Evolutionary conservation across 2,797 vertebrate genomes (phyloP), one percentile per base, ranked within the genome.

Genomic region (Acipenser transmontanus): DNA sequence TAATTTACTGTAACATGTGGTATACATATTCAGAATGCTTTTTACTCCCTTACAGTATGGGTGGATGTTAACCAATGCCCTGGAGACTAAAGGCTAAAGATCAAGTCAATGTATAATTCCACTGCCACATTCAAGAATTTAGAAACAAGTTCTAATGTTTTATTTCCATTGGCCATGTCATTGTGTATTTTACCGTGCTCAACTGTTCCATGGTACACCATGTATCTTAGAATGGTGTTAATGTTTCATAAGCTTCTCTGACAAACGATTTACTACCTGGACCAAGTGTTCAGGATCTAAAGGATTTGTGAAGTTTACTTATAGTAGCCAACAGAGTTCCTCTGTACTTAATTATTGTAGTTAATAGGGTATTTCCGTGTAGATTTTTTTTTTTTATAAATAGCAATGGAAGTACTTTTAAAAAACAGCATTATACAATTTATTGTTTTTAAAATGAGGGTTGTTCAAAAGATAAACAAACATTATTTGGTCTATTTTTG

Each of bases 281-380:
- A 77, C 82, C 82, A 89, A 88, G 85, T 88, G 85, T 80, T 75
- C 82, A 90, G 86, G 87, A 88, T 91, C 84, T 83, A 84, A 89
- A 82, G 87, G 87, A 90, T 90, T 89, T 89, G 76, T 62, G 63
- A 61, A 79, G 84, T 89, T 89, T 90, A 87, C 81, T 65, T 76
- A 71, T 82, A 80, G 87, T 87, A 87, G 83, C 83, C 77, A 81
- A 81, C 74, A 70, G 78, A 82, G 80, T 82, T 80, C 81, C 81
- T 80, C 80, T n/a, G 65, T 78, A 78, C 82, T 82, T 85, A 84
- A 89, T 85, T 85, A 83, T 78, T 70, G 77, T 73, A 84, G 88
- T 91, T 80, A 87, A 89, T 86, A 84, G 85, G 77, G 34, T 67
- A 74, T 80, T 61, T 7, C 8, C 3, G 8, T 61, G 60, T 12